Evolutionary conservation across 2,888 invertebrate genomes (phyloP).

Genomic region (Eristalis pertinax): DNA sequence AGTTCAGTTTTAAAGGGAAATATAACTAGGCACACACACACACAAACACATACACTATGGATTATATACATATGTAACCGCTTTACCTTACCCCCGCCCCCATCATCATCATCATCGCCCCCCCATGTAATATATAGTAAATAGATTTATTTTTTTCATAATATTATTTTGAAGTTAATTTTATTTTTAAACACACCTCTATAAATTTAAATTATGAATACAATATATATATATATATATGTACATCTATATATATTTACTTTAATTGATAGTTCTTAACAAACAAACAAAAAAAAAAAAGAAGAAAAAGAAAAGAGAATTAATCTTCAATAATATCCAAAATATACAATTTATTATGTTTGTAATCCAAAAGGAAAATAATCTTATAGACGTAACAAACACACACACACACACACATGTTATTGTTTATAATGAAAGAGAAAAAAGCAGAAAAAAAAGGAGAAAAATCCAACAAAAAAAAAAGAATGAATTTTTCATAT

Average conservation of each 20-base stretch:
- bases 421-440: slow-evolving; percentile 51
- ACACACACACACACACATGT: too few relatives aligned
- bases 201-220: slow-evolving; percentile 39
- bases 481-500: slow-evolving; percentile 39
- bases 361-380: slow-evolving; percentile 47
- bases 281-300: slow-evolving; percentile 13
- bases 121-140: slow-evolving; percentile 47
- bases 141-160: slow-evolving; percentile 40
- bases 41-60: slow-evolving; percentile 50
- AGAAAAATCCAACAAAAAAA: slow-evolving; percentile 12
- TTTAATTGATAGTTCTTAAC: slow-evolving; percentile 2
- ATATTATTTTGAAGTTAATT: slow-evolving; percentile 26
- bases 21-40: slow-evolving; percentile 15
- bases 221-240: slow-evolving; percentile 37
- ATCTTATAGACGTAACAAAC: slow-evolving; percentile 16
- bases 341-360: slow-evolving; percentile 55
- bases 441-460: background rate
- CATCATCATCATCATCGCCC: too few relatives aligned
- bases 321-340: slow-evolving; percentile 45
- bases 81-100: background rate
- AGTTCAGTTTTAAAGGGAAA: background rate
- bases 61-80: slow-evolving; percentile 27
- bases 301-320: background rate
- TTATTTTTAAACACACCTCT: slow-evolving; percentile 41
- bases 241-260: slow-evolving; percentile 28